These are phyloP conservation scores for Chloebia gouldiae DNA, from an alignment of 2,113 vertebrate species.

Conservation along the genomic window DNA sequence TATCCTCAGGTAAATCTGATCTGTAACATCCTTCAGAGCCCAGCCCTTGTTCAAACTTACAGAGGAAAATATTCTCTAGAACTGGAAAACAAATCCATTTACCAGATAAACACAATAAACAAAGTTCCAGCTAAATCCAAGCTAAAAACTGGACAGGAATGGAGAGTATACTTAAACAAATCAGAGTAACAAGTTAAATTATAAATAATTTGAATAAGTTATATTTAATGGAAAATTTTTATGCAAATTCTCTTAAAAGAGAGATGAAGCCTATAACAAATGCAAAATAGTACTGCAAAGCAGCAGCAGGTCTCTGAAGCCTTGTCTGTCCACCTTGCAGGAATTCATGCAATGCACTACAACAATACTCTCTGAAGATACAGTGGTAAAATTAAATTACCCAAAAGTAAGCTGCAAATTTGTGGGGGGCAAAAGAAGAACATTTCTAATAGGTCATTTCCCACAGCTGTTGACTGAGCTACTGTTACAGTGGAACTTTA, in stretches of 20 bases:
- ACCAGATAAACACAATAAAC: background rate
- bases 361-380: background rate
- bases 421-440: background rate
- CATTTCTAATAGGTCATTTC: background rate
- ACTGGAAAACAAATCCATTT: background rate
- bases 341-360: background rate
- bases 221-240: background rate
- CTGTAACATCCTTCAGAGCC: background rate
- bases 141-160: background rate
- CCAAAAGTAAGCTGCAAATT: background rate
- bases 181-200: background rate
- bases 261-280: background rate
- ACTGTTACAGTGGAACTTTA: background rate
- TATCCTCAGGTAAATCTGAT: background rate
- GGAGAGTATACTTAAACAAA: slow-evolving; percentile 28
- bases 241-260: background rate
- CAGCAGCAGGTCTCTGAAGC: background rate
- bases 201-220: background rate
- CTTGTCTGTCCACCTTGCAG: background rate
- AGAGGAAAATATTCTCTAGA: background rate
- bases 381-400: background rate
- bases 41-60: background rate
- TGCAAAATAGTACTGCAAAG: background rate
- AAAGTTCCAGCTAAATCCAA: slow-evolving; percentile 1
- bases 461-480: background rate